phyloP scores from a whole-genome alignment of 2,113 vertebrate genomes.

The Oenanthe oenanthe region DNA sequence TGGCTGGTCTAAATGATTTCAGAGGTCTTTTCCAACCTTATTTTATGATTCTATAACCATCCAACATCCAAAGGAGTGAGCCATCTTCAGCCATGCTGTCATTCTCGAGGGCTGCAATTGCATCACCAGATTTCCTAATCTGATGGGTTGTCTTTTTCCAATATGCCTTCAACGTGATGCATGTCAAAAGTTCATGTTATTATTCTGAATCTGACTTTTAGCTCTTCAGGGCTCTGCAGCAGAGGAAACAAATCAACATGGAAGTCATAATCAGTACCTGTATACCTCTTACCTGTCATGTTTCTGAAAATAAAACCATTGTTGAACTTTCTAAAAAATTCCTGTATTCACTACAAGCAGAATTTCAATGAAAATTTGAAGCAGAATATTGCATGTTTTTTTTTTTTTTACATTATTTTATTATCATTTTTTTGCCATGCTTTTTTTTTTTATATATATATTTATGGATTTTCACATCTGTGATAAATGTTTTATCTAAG shows the following conservation, averaged over 20 bases:
- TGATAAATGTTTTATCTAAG: neutral
- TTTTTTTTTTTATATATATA: too few species aligned
- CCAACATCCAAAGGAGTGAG: neutral
- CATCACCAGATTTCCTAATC: neutral
- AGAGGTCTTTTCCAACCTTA: neutral
- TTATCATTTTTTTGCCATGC: accelerated
- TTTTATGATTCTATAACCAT: neutral
- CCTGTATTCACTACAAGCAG: neutral
- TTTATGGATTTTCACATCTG: neutral
- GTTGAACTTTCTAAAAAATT: neutral
- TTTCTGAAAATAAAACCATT: neutral
- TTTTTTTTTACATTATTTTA: neutral
- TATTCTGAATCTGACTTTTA: neutral
- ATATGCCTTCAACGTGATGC: neutral
- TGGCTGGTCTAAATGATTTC: accelerated
- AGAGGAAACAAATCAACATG: neutral
- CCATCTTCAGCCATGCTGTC: neutral
- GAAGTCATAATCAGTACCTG: neutral
- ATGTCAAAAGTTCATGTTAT: accelerated
- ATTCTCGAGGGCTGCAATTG: accelerated
- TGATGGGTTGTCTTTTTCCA: accelerated
- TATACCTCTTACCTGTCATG: neutral
- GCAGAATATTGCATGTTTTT: neutral
- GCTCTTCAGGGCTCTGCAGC: neutral
- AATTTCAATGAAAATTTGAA: neutral